Base-by-base conservation (phyloP, 2,797 vertebrate genomes). In the Passerculus sandwichensis region DNA sequence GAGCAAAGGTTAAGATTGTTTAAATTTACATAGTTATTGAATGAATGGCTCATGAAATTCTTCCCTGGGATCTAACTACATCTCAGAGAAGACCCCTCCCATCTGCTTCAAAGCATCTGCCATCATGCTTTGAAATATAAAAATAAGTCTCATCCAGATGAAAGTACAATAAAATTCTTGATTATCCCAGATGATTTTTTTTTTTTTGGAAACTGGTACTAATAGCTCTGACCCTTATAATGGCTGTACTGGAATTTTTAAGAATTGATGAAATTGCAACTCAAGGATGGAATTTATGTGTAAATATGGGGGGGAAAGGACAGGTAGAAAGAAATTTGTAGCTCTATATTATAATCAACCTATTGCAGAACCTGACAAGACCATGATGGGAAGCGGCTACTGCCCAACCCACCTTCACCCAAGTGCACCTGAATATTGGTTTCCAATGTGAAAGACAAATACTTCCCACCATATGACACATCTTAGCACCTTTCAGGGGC, bases 301-400 rank as follows among this genome's bases (percentile, higher is more conserved):
- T 15, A 5, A 6, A 30, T 4, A 2, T 14, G 5, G 27, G 0
- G 8, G 3, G 3, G 7, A 16, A 5, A 5, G 5, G 15, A 2
- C 27, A 75, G 10, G 15, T 15, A 70, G 5, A 16, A 72, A 75
- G 21, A 87, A 73, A 54, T 12, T 2, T 21, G 22, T n/a, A 87
- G 27, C 7, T 15, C 4, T 9, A 5, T 25, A 4, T 44, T 44
- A 40, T 4, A 60, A 11, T 36, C 22, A 74, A 27, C 6, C 2
- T 51, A 25, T 34, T 54, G 7, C 19, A 88, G 69, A 90, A 40
- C 6, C 27, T 34, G 36, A 34, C 26, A 53, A 60, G 22, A 40
- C 21, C 14, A 4, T 48, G 38, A 42, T 1, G 5, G 13, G 9
- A 61, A 89, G 61, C 54, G 4, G 16, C 2, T 47, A 19, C 26